These are phyloP conservation scores for Sarcoramphus papa DNA, from an alignment of 2,797 vertebrate genomes.

Conservation along the genomic window DNA sequence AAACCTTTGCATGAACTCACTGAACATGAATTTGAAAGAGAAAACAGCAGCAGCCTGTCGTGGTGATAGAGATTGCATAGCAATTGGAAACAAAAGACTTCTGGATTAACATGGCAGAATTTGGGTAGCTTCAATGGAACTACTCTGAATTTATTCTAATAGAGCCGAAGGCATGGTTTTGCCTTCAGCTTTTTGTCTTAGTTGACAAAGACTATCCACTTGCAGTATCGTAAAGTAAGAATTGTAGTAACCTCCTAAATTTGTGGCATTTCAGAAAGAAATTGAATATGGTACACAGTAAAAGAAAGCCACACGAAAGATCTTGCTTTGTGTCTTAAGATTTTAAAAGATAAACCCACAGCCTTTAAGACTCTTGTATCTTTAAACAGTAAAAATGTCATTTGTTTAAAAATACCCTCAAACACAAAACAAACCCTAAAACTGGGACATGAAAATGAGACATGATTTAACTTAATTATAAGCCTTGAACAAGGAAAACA, in stretches of 20 bases:
- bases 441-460: slow-evolving; percentile 36
- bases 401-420: slow-evolving; percentile 34
- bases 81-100: slow-evolving; percentile 5
- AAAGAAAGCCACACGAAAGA: background rate
- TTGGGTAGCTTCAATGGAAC: background rate
- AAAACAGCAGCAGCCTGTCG: background rate
- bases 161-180: background rate
- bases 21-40: background rate
- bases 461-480: slow-evolving; percentile 56
- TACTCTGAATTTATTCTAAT: background rate
- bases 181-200: background rate
- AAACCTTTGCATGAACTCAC: background rate
- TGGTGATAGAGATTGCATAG: background rate
- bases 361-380: background rate
- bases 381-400: background rate
- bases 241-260: background rate
- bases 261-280: background rate
- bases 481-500: slow-evolving; percentile 31
- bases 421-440: background rate
- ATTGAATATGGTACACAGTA: background rate
- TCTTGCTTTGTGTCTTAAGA: background rate
- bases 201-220: background rate
- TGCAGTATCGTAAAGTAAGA: background rate
- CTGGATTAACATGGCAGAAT: background rate
- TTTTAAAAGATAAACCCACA: background rate